phyloP scores from a whole-genome alignment of 2,888 invertebrate species.

The Hyles lineata region DNA sequence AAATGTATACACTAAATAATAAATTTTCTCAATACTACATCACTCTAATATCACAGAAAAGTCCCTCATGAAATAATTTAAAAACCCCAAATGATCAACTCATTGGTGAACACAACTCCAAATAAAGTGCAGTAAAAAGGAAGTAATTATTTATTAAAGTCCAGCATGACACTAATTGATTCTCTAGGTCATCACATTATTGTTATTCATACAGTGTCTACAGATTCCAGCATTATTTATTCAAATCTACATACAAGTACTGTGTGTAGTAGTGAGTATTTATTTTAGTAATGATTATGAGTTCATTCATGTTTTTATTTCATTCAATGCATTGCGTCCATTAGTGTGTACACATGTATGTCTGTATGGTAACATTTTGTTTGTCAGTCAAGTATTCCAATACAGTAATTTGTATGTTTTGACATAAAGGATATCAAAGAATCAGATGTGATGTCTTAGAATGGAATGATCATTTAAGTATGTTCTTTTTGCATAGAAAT shows the following conservation, averaged over 20 bases:
- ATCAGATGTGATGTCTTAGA: too few species aligned
- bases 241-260: neutral
- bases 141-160: conserved; percentile 53
- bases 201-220: conserved; percentile 49
- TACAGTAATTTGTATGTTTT: too few species aligned
- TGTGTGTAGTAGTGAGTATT: neutral
- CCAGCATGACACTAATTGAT: conserved; percentile 41
- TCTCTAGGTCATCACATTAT: conserved; percentile 55
- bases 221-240: conserved; percentile 21
- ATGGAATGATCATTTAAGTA: too few species aligned
- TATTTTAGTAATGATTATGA: conserved; percentile 6
- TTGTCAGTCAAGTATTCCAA: neutral
- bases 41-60: neutral
- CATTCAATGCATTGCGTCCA: conserved; percentile 2
- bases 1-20: too few species aligned
- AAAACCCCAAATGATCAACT: conserved; percentile 12
- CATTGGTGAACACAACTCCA: conserved; percentile 9
- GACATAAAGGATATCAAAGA: too few species aligned
- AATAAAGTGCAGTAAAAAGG: conserved; percentile 45
- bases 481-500: too few species aligned
- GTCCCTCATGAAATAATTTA: neutral
- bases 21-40: neutral
- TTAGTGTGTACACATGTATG: neutral
- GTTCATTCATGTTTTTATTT: conserved; percentile 13
- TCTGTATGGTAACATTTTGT: neutral